Evolutionary conservation across 2,797 vertebrate genomes (phyloP).

Genomic region (Falco concolor): DNA sequence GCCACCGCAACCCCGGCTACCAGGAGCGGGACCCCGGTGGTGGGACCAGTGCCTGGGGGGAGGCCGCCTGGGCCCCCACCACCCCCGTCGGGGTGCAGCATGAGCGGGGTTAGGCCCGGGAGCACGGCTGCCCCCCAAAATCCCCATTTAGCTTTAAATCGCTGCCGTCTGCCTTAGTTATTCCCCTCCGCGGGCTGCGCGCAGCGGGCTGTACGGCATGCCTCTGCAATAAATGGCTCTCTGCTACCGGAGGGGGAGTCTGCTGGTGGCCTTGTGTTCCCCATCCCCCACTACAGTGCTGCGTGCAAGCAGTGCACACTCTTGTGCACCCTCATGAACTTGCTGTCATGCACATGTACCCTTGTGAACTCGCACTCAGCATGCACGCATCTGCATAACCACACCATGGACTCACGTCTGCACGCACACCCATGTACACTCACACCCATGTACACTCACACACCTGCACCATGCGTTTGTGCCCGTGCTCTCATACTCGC

Average conservation of each 20-base stretch:
- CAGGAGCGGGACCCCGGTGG: slow-evolving; percentile 77
- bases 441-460: accelerated
- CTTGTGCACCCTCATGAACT: too few relatives aligned
- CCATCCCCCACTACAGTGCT: accelerated
- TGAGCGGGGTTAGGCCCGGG: not conserved
- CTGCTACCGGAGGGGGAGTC: not conserved
- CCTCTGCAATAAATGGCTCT: not conserved
- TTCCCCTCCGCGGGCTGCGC: not conserved
- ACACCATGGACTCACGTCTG: too few relatives aligned
- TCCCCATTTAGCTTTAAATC: not conserved
- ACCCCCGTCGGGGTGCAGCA: slow-evolving; percentile 13
- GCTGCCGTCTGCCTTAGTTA: not conserved
- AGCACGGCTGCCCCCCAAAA: accelerated
- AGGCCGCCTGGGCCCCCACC: not conserved
- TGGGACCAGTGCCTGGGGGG: not conserved
- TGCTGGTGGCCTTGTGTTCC: not conserved
- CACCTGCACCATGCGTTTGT: accelerated
- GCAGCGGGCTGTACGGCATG: not conserved
- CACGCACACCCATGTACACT: too few relatives aligned
- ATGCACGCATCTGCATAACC: too few relatives aligned
- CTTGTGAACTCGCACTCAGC: accelerated
- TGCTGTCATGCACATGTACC: too few relatives aligned
- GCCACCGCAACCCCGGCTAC: slow-evolving; percentile 86
- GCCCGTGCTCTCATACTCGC: accelerated
- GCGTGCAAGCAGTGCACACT: accelerated